These are phyloP conservation scores for Rafetus swinhoei DNA, from an alignment of 2,113 vertebrate genomes.

Conservation along the genomic window DNA sequence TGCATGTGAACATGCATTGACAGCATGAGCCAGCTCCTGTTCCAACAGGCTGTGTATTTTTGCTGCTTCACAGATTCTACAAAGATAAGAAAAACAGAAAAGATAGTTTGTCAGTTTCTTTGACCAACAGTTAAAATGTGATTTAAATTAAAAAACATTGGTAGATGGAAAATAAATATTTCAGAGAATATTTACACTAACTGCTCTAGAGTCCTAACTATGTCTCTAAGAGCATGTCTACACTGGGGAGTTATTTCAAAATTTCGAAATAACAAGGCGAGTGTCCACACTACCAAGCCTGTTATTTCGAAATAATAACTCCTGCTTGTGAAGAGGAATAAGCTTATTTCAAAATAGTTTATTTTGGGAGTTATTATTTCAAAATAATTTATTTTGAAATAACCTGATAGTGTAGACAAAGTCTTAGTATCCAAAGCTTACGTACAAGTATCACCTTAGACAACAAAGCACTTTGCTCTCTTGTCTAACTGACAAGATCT, in stretches of 20 bases:
- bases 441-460: background rate
- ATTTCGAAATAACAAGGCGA: no score
- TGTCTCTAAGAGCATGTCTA: background rate
- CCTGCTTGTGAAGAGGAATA: no score
- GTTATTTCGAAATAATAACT: no score
- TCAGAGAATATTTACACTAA: background rate
- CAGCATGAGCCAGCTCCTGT: slow-evolving; percentile 96
- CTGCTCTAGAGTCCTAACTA: background rate
- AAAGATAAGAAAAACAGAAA: slow-evolving; percentile 19
- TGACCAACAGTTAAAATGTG: background rate
- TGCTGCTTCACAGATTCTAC: slow-evolving; percentile 96
- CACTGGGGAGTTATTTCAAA: no score
- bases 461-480: background rate
- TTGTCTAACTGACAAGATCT: background rate
- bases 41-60: slow-evolving; percentile 92
- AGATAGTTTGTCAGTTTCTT: background rate
- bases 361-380: no score
- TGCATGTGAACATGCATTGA: slow-evolving; percentile 97
- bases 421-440: background rate
- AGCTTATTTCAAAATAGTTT: no score
- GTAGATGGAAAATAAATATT: background rate
- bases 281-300: no score
- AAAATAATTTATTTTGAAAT: no score
- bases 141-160: background rate
- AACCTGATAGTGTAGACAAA: no score